Percentiles rank a stretch among this genome's conserved stretches.
Evolutionary conservation across 2,888 invertebrate genomes (phyloP).

Genomic region (Cryptocheilus praepositus): DNA sequence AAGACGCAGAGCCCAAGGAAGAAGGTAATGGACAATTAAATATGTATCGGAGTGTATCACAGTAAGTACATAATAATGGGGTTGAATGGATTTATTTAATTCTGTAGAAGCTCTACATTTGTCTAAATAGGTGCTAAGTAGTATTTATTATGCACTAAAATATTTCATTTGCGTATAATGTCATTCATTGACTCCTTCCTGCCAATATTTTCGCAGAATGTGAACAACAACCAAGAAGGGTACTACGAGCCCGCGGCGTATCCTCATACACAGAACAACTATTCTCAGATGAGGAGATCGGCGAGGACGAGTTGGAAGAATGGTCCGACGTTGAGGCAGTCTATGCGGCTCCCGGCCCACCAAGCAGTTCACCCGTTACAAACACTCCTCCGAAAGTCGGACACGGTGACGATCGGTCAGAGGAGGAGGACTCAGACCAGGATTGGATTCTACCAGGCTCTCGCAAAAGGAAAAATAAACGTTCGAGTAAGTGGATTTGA

Average conservation of each 20-base stretch:
- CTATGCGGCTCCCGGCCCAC: constrained; percentile 59
- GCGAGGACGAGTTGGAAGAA: constrained; percentile 65
- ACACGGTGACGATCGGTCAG: constrained; percentile 53
- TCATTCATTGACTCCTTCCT: not conserved
- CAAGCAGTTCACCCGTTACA: constrained; percentile 52
- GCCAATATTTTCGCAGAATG: not conserved
- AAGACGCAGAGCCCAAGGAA: constrained; percentile 30
- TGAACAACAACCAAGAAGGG: constrained; percentile 58
- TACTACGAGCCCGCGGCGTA: constrained; percentile 68
- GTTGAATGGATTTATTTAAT: too few species aligned
- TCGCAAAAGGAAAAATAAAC: constrained; percentile 71
- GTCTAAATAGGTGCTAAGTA: too few species aligned
- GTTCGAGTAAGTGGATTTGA: constrained; percentile 57
- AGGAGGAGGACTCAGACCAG: constrained; percentile 69
- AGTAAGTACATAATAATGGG: too few species aligned
- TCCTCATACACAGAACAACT: constrained; percentile 71
- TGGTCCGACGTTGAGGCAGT: constrained; percentile 67
- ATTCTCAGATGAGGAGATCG: constrained; percentile 66
- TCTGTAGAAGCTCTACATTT: too few species aligned
- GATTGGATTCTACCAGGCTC: constrained; percentile 71
- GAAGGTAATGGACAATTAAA: constrained; percentile 33
- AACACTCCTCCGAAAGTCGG: constrained; percentile 53
- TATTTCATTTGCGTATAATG: too few species aligned
- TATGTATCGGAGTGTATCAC: too few species aligned
- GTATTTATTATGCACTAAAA: too few species aligned